phyloP scores from a whole-genome alignment of 2,888 invertebrate species.

The Cheilosia variabilis region DNA sequence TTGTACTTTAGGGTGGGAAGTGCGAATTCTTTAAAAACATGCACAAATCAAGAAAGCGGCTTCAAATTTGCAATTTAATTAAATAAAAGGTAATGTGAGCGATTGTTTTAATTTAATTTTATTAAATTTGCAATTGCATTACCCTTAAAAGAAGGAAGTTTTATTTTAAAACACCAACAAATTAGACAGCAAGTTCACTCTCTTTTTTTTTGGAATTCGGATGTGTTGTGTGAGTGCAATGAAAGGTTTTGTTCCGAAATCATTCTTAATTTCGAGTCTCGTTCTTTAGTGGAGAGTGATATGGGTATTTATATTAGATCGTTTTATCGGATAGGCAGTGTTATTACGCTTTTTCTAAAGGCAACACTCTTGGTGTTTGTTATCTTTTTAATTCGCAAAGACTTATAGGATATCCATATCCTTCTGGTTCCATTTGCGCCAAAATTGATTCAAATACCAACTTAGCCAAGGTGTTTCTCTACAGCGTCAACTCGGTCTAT shows the following conservation, averaged over 20 bases:
- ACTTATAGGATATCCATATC: neutral
- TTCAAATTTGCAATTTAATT: neutral
- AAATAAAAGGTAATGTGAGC: neutral
- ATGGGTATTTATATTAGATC: neutral
- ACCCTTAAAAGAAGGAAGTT: slow-evolving; percentile 54
- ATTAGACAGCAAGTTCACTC: slow-evolving; percentile 69
- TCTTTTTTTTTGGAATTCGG: slow-evolving; percentile 34
- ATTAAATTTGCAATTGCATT: slow-evolving; percentile 42
- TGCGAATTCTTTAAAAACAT: slow-evolving; percentile 42
- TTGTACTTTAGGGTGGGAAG: slow-evolving; percentile 31
- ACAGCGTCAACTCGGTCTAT: too few relatives aligned
- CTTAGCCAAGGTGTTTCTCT: too few relatives aligned
- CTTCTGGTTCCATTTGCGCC: too few relatives aligned
- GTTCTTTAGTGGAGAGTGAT: neutral
- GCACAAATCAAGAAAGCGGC: slow-evolving; percentile 7
- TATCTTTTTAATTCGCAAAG: too few relatives aligned
- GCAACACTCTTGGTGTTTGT: neutral
- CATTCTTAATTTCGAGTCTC: slow-evolving; percentile 43
- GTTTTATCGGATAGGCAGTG: neutral
- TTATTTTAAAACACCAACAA: slow-evolving; percentile 69
- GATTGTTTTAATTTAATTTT: slow-evolving; percentile 48
- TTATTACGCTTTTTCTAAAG: neutral
- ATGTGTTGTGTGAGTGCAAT: slow-evolving; percentile 24
- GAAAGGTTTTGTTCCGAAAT: slow-evolving; percentile 62
- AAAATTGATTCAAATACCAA: too few relatives aligned